These are phyloP conservation scores for Pectinophora gossypiella DNA, from an alignment of 1,140 invertebrate genomes.

Conservation along the genomic window DNA sequence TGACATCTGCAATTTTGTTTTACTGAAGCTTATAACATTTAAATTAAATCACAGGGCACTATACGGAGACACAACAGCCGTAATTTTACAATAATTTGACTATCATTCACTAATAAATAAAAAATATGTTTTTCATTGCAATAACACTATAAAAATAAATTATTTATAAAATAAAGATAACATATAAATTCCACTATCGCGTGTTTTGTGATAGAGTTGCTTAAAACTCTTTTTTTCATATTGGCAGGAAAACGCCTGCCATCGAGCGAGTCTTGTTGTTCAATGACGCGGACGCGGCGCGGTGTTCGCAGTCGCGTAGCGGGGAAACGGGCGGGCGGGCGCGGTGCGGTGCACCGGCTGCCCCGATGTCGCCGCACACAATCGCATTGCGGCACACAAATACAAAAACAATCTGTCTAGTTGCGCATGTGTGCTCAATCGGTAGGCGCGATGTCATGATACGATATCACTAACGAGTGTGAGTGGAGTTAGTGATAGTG, in stretches of 20 bases:
- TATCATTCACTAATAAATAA: slow-evolving; percentile 75
- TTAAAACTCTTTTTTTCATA: slow-evolving; percentile 68
- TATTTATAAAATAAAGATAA: slow-evolving; percentile 70
- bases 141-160: slow-evolving; percentile 75
- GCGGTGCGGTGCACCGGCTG: slow-evolving; percentile 66
- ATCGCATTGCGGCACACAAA: slow-evolving; percentile 32
- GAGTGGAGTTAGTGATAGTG: slow-evolving; percentile 36
- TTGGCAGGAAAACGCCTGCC: slow-evolving; percentile 70
- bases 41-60: slow-evolving; percentile 68
- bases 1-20: slow-evolving; percentile 50
- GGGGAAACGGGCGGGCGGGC: slow-evolving; percentile 43
- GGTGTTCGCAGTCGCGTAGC: slow-evolving; percentile 68
- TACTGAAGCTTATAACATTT: slow-evolving; percentile 56
- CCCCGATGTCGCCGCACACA: slow-evolving; percentile 66
- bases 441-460: slow-evolving; percentile 35
- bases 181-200: slow-evolving; percentile 72
- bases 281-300: slow-evolving; percentile 71
- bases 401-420: slow-evolving; percentile 56
- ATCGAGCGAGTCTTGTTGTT: slow-evolving; percentile 73
- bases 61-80: slow-evolving; percentile 64
- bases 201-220: slow-evolving; percentile 65
- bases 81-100: slow-evolving; percentile 67
- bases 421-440: slow-evolving; percentile 58
- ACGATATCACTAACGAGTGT: slow-evolving; percentile 35
- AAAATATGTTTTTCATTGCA: slow-evolving; percentile 61